These are phyloP conservation scores for Tetrao urogallus DNA, from an alignment of 2,113 vertebrate genomes.

Conservation along the genomic window DNA sequence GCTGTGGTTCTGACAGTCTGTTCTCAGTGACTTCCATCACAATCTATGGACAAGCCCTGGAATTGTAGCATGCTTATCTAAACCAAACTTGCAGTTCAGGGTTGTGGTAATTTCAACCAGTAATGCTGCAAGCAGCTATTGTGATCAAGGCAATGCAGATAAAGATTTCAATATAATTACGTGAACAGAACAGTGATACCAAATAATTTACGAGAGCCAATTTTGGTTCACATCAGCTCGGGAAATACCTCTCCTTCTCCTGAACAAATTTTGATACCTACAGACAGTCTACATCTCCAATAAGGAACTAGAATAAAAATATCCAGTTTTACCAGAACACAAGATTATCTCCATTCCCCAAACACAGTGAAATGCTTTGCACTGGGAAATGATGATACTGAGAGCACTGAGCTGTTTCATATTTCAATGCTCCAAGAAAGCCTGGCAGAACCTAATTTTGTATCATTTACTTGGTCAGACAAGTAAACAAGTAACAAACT, in stretches of 20 bases:
- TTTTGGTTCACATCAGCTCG: neutral
- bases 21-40: neutral
- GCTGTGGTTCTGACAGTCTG: neutral
- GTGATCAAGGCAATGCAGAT: neutral
- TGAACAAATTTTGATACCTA: neutral
- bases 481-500: neutral
- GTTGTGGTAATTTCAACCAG: neutral
- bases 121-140: neutral
- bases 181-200: neutral
- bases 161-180: neutral
- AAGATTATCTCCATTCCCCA: neutral
- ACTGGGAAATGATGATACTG: neutral
- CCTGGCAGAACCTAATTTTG: neutral
- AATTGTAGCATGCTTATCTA: neutral
- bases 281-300: neutral
- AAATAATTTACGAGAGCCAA: neutral
- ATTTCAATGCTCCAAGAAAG: neutral
- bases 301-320: neutral
- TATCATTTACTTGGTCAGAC: neutral
- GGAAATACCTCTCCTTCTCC: neutral
- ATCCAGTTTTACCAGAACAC: neutral
- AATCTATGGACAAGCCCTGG: neutral
- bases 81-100: neutral
- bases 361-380: neutral
- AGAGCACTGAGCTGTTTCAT: neutral